Percentiles rank a stretch among this genome's conserved stretches.
Evolutionary conservation across 1,140 invertebrate genomes (phyloP).

Genomic region (Meloidogyne floridensis): DNA sequence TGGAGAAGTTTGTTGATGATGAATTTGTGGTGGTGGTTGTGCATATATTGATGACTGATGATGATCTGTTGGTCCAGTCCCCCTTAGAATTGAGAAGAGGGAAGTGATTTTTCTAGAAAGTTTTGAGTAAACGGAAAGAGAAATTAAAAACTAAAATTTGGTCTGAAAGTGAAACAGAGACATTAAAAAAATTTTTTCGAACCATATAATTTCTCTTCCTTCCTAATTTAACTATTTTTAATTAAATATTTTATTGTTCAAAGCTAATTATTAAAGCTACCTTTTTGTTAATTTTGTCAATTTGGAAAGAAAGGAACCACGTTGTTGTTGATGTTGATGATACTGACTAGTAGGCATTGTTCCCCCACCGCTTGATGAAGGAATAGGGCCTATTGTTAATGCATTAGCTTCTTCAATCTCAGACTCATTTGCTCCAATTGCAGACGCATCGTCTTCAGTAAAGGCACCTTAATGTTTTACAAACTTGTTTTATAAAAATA

Average conservation of each 20-base stretch:
- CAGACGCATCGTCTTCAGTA: neutral
- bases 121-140: slow-evolving; percentile 3
- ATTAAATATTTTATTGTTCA: neutral
- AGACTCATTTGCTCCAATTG: slow-evolving; percentile 51
- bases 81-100: slow-evolving; percentile 3
- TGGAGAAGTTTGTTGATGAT: neutral
- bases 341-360: neutral
- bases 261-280: slow-evolving; percentile 36
- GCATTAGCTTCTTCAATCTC: slow-evolving; percentile 44
- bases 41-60: neutral
- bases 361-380: slow-evolving; percentile 12
- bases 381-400: slow-evolving; percentile 14
- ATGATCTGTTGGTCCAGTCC: neutral
- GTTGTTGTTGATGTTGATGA: slow-evolving; percentile 30
- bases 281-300: slow-evolving; percentile 63
- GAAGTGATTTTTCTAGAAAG: slow-evolving; percentile 3
- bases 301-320: slow-evolving; percentile 62
- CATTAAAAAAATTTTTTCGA: neutral
- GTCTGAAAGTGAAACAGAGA: no score
- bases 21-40: neutral
- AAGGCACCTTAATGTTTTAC: slow-evolving; percentile 1
- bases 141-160: neutral
- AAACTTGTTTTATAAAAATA: slow-evolving; percentile 8
- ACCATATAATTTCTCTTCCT: neutral
- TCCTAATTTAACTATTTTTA: neutral